Percentiles rank a stretch among this genome's conserved stretches.
phyloP scores from a whole-genome alignment of 2,888 invertebrate species.

The Saturnia pavonia region DNA sequence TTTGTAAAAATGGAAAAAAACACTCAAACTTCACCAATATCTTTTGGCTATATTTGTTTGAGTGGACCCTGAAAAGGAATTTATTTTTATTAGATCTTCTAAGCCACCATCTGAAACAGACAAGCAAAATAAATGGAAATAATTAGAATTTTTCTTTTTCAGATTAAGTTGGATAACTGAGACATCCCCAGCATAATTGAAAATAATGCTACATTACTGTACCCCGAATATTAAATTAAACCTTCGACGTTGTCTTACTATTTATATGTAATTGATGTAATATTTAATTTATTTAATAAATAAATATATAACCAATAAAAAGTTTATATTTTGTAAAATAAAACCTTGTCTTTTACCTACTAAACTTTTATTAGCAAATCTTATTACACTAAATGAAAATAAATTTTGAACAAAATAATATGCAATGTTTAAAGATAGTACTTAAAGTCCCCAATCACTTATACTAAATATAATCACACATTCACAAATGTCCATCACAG shows the following conservation, averaged over 20 bases:
- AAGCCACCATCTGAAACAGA: constrained; percentile 75
- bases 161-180: constrained; percentile 63
- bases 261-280: constrained; percentile 43
- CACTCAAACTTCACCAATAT: constrained; percentile 65
- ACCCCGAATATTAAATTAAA: constrained; percentile 23
- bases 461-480: constrained; percentile 48
- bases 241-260: constrained; percentile 37
- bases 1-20: constrained; percentile 53
- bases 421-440: constrained; percentile 15
- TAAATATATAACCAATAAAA: constrained; percentile 37
- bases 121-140: constrained; percentile 70
- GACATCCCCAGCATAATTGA: constrained; percentile 30
- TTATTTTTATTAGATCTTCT: constrained; percentile 68
- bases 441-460: constrained; percentile 53
- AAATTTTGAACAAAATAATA: constrained; percentile 27
- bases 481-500: constrained; percentile 49
- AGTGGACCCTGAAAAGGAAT: constrained; percentile 66
- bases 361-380: constrained; percentile 60
- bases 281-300: constrained; percentile 45
- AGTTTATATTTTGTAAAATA: constrained; percentile 52
- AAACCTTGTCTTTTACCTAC: constrained; percentile 67
- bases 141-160: constrained; percentile 61
- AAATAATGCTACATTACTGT: constrained; percentile 21
- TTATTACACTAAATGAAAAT: constrained; percentile 48
- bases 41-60: constrained; percentile 52